Base-by-base conservation (phyloP, 2,888 invertebrate genomes). In the Blastobasis lacticolella region DNA sequence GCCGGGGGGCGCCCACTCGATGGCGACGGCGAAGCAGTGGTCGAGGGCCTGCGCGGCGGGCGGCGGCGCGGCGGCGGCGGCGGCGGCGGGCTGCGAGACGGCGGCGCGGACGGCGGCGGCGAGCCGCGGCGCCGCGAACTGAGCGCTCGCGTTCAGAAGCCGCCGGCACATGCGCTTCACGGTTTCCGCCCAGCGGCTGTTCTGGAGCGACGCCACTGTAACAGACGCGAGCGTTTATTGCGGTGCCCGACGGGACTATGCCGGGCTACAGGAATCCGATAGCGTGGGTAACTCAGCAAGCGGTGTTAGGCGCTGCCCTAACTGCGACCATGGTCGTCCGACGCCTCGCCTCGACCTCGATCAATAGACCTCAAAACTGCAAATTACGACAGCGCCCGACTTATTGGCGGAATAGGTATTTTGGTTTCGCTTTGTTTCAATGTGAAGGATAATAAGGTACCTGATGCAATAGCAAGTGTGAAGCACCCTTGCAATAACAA, bases 171-270 rank as follows among this genome's bases (percentile, higher is more conserved):
- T 87, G 55, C 92, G 91, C 58, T 93, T 93, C 9, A 96, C 92
- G 4, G 92, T 90, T 59, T 94, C 94, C 0, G 95, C 93, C 97
- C 97, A 97, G 54, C 95, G 91, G 45, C 94, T 92, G 56, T 92
- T 91, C 6, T 95, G 94, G 57, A 97, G 85, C 44, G 93, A 93
- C 4, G 93, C 91, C 62, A 73, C 85, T 83, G 62, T 23, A 66
- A 63, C 51, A 9, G 48, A 54, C 8, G 52, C 23, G 43, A 36
- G 47, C 41, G 41, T 46, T 38, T 36, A 38, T 40, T 4, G n/a
- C 7, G 7, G 37, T n/a, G 6, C 7, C 10, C 10, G 10, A 45
- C 8, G 23, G 37, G 37, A 10, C 23, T 10, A 3, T 45, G 10
- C 6, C 44, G 9, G 23, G 10, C 10, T n/a, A 5, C 44, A 5